Evolutionary conservation across 2,113 vertebrate species (phyloP), one percentile per base, ranked within the genome.

Genomic region (Notarius quadriscutis): DNA sequence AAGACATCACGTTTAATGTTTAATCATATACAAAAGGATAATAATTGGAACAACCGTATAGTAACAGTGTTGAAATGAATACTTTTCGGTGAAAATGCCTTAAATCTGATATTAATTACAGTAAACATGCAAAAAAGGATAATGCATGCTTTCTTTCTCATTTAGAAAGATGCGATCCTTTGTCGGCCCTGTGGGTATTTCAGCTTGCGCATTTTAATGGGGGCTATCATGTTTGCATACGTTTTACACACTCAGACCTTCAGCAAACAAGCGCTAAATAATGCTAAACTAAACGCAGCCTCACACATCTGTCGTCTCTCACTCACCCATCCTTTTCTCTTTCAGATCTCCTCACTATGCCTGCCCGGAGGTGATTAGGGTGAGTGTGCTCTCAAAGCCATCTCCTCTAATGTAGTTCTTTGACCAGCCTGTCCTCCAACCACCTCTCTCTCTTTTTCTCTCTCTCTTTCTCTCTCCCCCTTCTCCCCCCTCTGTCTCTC

Each of bases 351-450:
- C 98, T 1, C 98, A 99, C 95, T 99, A 99, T 50, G 98, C 98
- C 93, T 99, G 98, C 92, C 98, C 98, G 85, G 98, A 99, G 95
- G 98, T 99, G 87, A 99, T 99, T 94, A 96, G 98, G 95, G 98
- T 99, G 94, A 97, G 98, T 95, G 85, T 90, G 91, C 90, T 92
- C 77, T 85, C 87, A 50, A 8, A 71, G 69, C 58, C 79, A 63
- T 85, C 75, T 83, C 78, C 87, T 30, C 62, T 88, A 80, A 86
- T 86, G 79, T 27, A 79, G n/a, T 27, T 81, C 25, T 86, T 57
- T 69, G 22, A 79, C 72, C 18, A 27, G 67, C 18, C 72, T 67
- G 57, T 67, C 65, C 78, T 72, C 51, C 81, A 84, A 71, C 34
- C 57, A 55, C n/a, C 53, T 74, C 81, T 58, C 63, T 53, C 57